Base-by-base conservation (phyloP, 1,140 invertebrate genomes). In the Brachionus rubens region DNA sequence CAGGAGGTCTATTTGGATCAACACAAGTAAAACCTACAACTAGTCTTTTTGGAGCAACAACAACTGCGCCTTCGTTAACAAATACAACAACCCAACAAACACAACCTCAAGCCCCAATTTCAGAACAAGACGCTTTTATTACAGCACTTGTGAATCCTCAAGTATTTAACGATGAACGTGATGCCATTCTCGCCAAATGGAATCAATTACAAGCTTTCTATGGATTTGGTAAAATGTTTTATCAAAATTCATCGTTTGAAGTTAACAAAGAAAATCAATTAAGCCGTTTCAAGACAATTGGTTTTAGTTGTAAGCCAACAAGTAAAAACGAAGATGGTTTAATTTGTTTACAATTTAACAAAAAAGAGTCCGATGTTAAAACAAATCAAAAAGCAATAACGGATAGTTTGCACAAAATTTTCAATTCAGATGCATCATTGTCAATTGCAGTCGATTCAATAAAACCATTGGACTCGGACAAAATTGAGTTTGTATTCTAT, bases 161-260 rank as follows among this genome's bases (percentile, higher is more conserved):
- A 59, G 88, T 96, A 21, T 96, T 92, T 84, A 91, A 91, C 36
- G 94, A 96, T 84, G 94, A 97, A 80, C 86, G 93, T 41, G 94
- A 97, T 82, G 89, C 90, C 77, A 91, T 93, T 33, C 87, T 98
- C 41, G 91, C 92, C 1, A 91, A 91, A 82, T 96, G 92, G 91
- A 98, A 97, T 82, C 89, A 94, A 76, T 84, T 98, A 46, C 93
- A 96, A 84, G 92, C 94, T 1, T 90, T 91, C 78, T 96, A 94
- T 93, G 95, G 94, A 1, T 88, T 87, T 70, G 92, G 92, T 79
- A 89, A 89, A 84, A 88, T 87, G 67, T 82, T 78, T 76, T 83
- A 43, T 46, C 41, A 62, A 28, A 52, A 76, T 30, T 16, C 16
- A 40, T 59, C 28, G 14, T 19, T 52, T 14, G 41, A 78, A 33